Conservation (phyloP, 2,113 vertebrate genomes). For the Meleagris gallopavo region DNA sequence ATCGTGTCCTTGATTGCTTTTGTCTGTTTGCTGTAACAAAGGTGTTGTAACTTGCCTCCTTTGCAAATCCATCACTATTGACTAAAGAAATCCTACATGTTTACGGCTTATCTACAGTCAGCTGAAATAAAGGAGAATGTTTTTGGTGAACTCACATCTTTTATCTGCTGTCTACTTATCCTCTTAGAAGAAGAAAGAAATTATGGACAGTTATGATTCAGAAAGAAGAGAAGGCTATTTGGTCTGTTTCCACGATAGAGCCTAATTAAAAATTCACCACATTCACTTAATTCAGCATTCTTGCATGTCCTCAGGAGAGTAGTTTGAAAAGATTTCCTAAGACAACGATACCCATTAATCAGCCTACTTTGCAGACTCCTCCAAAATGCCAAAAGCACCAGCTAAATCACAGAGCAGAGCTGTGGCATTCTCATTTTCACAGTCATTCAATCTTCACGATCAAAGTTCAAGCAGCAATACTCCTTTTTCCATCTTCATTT, state of each 20-base stretch:
- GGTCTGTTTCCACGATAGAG: background rate
- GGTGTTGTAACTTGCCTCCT: background rate
- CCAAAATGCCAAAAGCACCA: background rate
- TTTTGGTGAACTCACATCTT: background rate
- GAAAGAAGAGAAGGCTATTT: background rate
- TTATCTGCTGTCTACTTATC: background rate
- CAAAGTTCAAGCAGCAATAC: background rate
- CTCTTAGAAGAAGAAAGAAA: background rate
- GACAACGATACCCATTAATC: constrained; percentile 3
- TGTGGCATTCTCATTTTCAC: background rate
- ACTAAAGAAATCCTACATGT: background rate
- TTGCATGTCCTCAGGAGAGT: constrained; percentile 1
- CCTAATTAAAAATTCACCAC: constrained; percentile 33
- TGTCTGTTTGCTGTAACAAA: background rate
- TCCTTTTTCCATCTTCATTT: background rate
- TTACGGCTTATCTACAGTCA: background rate
- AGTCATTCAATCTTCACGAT: background rate
- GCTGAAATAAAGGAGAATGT: background rate
- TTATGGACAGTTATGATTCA: background rate
- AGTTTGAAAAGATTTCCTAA: background rate
- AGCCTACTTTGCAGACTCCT: background rate
- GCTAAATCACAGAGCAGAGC: background rate
- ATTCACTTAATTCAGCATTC: constrained; percentile 18
- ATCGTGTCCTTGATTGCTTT: background rate
- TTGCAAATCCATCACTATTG: background rate